These are phyloP conservation scores for Potamilus streckersoni DNA, from an alignment of 1,140 invertebrate genomes.

Conservation along the genomic window DNA sequence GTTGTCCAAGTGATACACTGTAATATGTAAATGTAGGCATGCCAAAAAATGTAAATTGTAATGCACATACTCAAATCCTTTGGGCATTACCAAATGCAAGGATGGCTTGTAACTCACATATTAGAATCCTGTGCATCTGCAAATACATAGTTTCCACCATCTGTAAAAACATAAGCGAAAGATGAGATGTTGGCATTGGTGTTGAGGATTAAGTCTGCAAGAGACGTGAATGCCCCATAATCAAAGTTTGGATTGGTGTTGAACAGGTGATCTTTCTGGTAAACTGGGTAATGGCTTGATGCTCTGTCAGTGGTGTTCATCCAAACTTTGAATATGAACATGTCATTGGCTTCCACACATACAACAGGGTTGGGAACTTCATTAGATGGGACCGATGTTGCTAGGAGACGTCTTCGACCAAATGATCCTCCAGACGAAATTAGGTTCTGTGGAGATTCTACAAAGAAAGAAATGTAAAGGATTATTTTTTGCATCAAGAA, in stretches of 20 bases:
- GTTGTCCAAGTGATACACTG: too few species aligned
- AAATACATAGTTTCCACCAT: constrained; percentile 62
- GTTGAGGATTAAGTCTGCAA: constrained; percentile 51
- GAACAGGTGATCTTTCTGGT: constrained; percentile 61
- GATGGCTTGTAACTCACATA: constrained; percentile 22
- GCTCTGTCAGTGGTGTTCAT: constrained; percentile 52
- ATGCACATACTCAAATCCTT: constrained; percentile 33
- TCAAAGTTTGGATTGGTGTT: constrained; percentile 63
- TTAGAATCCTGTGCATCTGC: constrained; percentile 48
- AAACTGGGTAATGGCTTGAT: constrained; percentile 61
- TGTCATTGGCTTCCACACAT: constrained; percentile 58
- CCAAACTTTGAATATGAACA: constrained; percentile 58
- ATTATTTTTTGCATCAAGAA: not conserved
- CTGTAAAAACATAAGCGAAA: constrained; percentile 60
- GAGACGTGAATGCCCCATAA: constrained; percentile 59
- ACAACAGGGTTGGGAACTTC: constrained; percentile 58
- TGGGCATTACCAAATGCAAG: constrained; percentile 58
- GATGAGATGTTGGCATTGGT: constrained; percentile 59
- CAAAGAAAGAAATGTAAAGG: not conserved
- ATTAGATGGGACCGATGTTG: constrained; percentile 48
- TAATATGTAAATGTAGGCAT: too few species aligned
- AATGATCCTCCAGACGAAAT: not conserved
- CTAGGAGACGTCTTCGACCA: constrained; percentile 47
- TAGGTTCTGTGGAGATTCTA: constrained; percentile 12
- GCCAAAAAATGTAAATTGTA: too few species aligned